Evolutionary conservation across 2,113 vertebrate species (phyloP).

Genomic region (Mastomys coucha): DNA sequence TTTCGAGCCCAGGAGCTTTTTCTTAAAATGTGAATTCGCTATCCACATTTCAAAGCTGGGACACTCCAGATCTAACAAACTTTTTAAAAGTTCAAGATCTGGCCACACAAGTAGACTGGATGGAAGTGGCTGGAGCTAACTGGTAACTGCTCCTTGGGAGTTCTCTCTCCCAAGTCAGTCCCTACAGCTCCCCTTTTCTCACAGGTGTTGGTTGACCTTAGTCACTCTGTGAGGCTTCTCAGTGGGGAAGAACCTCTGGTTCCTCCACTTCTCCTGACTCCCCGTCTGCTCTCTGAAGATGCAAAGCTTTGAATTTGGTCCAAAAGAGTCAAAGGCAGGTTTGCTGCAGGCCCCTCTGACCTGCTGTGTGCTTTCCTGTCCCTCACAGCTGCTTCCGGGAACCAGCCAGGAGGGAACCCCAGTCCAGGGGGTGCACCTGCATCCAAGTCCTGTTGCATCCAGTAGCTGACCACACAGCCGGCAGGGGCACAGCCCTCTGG

Average conservation of each 20-base stretch:
- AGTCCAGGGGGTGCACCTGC: conserved; percentile 47
- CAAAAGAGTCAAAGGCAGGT: not conserved
- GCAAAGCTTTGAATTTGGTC: not conserved
- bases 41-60: not conserved
- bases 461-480: conserved; percentile 47
- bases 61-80: not conserved
- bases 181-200: not conserved
- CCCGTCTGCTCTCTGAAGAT: not conserved
- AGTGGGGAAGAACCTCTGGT: not conserved
- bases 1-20: not conserved
- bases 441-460: conserved; percentile 84
- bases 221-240: not conserved
- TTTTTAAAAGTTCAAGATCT: not conserved
- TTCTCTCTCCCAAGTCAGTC: not conserved
- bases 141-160: not conserved
- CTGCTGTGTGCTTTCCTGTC: not conserved
- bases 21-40: not conserved
- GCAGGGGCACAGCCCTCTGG: not conserved
- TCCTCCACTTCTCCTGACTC: not conserved
- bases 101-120: not conserved
- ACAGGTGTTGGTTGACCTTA: not conserved
- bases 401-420: conserved; percentile 38
- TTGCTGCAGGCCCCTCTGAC: not conserved
- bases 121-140: not conserved
- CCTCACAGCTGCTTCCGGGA: conserved; percentile 54